A percentile compares a stretch with the other conserved stretches of the same genome.
Conservation (phyloP, 2,888 invertebrate species). For the Ophion ventricosus region DNA sequence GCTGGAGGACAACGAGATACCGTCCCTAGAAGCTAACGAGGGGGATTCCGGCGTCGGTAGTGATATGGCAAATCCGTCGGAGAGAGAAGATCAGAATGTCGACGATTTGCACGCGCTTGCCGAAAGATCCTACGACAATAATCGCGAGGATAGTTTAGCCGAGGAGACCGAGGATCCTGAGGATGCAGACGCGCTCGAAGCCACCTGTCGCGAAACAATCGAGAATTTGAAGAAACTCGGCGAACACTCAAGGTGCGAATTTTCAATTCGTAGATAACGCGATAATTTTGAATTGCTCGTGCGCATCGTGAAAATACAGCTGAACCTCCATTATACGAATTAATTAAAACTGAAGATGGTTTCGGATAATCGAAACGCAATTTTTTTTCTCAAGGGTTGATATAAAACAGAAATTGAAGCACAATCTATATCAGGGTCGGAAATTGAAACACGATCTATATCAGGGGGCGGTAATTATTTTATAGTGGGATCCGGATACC, state of each 20-base stretch:
- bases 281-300: neutral
- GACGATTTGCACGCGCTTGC: slow-evolving; percentile 76
- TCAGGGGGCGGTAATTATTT: too few relatives aligned
- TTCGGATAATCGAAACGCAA: too few relatives aligned
- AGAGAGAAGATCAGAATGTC: slow-evolving; percentile 81
- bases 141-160: slow-evolving; percentile 72
- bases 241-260: slow-evolving; percentile 79
- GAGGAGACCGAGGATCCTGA: slow-evolving; percentile 79
- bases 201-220: slow-evolving; percentile 81
- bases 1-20: slow-evolving; percentile 77
- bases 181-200: slow-evolving; percentile 80
- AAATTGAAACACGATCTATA: too few relatives aligned
- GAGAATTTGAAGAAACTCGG: slow-evolving; percentile 81
- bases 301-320: too few relatives aligned
- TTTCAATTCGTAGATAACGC: neutral
- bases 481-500: too few relatives aligned
- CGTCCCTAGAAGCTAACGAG: slow-evolving; percentile 80
- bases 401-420: too few relatives aligned
- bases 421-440: too few relatives aligned
- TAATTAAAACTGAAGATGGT: too few relatives aligned
- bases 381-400: too few relatives aligned
- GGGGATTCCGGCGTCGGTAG: slow-evolving; percentile 82
- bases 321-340: too few relatives aligned
- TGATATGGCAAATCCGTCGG: slow-evolving; percentile 81
- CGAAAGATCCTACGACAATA: slow-evolving; percentile 64